Conservation (phyloP, 2,888 invertebrate genomes). For the Malacosoma neustria region DNA sequence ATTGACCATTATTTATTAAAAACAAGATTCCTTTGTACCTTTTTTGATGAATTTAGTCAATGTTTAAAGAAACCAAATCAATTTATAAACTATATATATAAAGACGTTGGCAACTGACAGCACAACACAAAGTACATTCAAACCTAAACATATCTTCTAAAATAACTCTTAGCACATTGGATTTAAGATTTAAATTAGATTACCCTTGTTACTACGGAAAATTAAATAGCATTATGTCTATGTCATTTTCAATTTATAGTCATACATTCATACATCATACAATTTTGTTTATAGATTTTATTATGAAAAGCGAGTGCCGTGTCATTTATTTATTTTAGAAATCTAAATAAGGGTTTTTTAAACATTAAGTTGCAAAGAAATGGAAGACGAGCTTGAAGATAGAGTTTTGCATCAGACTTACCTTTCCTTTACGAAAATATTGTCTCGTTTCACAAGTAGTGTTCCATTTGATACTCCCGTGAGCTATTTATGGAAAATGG, state of each 20-base stretch:
- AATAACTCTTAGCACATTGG: background rate
- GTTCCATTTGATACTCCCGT: conserved; percentile 84
- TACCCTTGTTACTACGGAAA: background rate
- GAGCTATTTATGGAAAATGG: conserved; percentile 85
- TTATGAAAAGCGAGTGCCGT: conserved; percentile 7
- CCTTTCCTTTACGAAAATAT: conserved; percentile 88
- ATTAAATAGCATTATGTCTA: conserved; percentile 1
- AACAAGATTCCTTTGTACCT: too few relatives aligned
- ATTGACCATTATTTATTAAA: too few relatives aligned
- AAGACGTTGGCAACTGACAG: too few relatives aligned
- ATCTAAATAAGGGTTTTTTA: background rate
- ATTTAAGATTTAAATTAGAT: background rate
- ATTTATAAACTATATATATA: too few relatives aligned
- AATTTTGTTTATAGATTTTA: conserved; percentile 2
- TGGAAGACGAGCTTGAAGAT: conserved; percentile 96
- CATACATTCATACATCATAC: too few relatives aligned
- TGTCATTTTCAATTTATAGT: conserved; percentile 13
- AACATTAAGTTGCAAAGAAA: conserved; percentile 44
- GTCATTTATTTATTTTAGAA: conserved; percentile 1
- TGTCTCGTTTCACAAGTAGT: conserved; percentile 88
- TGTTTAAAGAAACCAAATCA: too few relatives aligned
- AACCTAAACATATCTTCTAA: background rate
- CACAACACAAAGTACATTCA: background rate
- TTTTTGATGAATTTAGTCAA: too few relatives aligned
- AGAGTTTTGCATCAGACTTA: conserved; percentile 91